Evolutionary conservation across 2,888 invertebrate genomes (phyloP), one percentile per base, ranked within the genome.

Genomic region (Spilosoma lubricipeda): DNA sequence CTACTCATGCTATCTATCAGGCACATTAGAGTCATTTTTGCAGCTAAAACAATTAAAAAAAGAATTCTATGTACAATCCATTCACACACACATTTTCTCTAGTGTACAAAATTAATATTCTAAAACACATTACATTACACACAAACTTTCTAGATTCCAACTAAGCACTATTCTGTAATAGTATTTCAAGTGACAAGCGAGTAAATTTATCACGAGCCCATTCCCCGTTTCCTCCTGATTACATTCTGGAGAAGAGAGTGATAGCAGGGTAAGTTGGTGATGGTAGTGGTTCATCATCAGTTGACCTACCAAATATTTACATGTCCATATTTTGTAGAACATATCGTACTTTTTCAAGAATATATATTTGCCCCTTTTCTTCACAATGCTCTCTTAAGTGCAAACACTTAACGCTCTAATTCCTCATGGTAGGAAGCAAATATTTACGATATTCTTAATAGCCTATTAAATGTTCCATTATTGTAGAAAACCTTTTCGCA

Each of bases 361-460:
- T 9, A 30, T 48, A 27, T 42, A 45, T 30, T 67, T 67, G 33
- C 67, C 23, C 13, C n/a, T n/a, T 56, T 33, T 56, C 56, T 23
- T 36, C n/a, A n/a, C 30, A 72, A 64, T 78, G 73, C 74, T 80
- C 74, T 71, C 30, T 70, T 42, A 36, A 72, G 67, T 33, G 52
- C 56, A 71, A 75, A 73, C 67, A 67, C 68, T 63, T 68, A n/a
- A 59, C 33, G 67, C 56, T 45, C 72, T 56, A 68, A 30, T 68
- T 72, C 72, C 59, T 67, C 68, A 45, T 52, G 27, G n/a, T 59
- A 7, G 42, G 45, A 68, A 65, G 69, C 68, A 73, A 69, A 66
- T 70, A 73, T 70, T 72, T 73, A 73, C 70, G 65, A 39, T 42
- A 56, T 73, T 56, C 30, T 30, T 73, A 70, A 70, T 69, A 73